These are phyloP conservation scores for Microcaecilia unicolor DNA, from an alignment of 2,797 vertebrate genomes.

Conservation along the genomic window DNA sequence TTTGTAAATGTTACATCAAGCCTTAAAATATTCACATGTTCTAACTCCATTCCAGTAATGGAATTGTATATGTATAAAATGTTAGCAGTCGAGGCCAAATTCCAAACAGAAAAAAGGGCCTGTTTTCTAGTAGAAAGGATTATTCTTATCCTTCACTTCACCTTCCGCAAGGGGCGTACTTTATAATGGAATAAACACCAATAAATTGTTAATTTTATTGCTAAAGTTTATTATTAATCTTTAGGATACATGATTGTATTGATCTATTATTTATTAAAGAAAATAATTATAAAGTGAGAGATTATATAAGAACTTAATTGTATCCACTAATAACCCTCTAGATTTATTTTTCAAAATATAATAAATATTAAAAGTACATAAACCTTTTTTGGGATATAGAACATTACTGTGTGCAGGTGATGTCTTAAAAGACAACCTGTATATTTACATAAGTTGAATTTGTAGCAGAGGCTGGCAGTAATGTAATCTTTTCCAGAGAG, in stretches of 20 bases:
- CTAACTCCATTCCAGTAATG: conserved; percentile 76
- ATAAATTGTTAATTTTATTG: conserved; percentile 45
- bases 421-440: conserved; percentile 38
- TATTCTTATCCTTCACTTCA: conserved; percentile 28
- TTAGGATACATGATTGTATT: conserved; percentile 69
- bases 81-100: conserved; percentile 24
- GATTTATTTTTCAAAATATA: conserved; percentile 56
- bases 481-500: conserved; percentile 48
- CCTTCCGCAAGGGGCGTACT: conserved; percentile 34
- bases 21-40: conserved; percentile 95
- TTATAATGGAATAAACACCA: conserved; percentile 14
- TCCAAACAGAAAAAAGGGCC: conserved; percentile 23
- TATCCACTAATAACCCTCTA: conserved; percentile 50
- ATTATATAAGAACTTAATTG: conserved; percentile 47
- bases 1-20: conserved; percentile 83
- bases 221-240: conserved; percentile 60
- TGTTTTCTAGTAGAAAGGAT: conserved; percentile 45
- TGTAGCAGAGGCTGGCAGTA: conserved; percentile 45
- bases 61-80: conserved; percentile 38
- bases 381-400: conserved; percentile 49
- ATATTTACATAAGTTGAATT: conserved; percentile 53
- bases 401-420: conserved; percentile 40
- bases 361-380: conserved; percentile 62
- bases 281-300: conserved; percentile 50
- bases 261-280: conserved; percentile 67